Base-by-base conservation (phyloP, 92 coral and sea anemone genomes). In the Epizoanthus ramosus region DNA sequence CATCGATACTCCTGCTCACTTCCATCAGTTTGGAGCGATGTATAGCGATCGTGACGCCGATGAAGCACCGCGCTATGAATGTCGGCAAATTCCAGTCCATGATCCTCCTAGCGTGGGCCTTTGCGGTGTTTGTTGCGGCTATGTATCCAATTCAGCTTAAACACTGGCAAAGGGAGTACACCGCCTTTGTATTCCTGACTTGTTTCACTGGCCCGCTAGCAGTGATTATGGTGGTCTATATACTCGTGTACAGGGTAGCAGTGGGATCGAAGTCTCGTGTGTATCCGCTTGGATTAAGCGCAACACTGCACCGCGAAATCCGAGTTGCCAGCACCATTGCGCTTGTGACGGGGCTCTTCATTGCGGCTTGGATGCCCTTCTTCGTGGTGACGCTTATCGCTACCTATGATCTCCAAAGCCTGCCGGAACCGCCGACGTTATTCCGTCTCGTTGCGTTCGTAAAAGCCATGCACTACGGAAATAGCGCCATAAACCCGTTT, bases 1-100 rank as follows among this genome's bases (percentile, higher is more conserved):
- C 98, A 16, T 95, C 98, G 50, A 93, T 94, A 70, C 82, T 93
- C 63, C 93, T 93, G 80, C 88, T 95, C 52, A 92, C 98, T 0
- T 91, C 94, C 23, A 95, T 95, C 45, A 93, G 98, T 82, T 61
- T 95, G 19, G 98, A 95, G 68, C 91, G 98, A 3, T 93, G 95
- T 75, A 65, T 93, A 0, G 97, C 98, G 17, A 88, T 95, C 12
- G 91, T 91, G 54, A 81, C 94, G 50, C 98, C 98, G 10, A 89
- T 93, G 65, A 84, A 83, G 21, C 97, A 93, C 64, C 93, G 94
- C 22, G 92, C 91, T 22, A 86, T 93, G 58, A 93, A 85, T 33
- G 88, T 85, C 23, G 63, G 86, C 24, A 86, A 88, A 4, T 93
- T 91, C 65, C 89, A 80, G 21, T 58, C 75, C 8, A 87, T 89